Conservation (phyloP, 2,888 invertebrate species). For the Caenorhabditis zanzibari region DNA sequence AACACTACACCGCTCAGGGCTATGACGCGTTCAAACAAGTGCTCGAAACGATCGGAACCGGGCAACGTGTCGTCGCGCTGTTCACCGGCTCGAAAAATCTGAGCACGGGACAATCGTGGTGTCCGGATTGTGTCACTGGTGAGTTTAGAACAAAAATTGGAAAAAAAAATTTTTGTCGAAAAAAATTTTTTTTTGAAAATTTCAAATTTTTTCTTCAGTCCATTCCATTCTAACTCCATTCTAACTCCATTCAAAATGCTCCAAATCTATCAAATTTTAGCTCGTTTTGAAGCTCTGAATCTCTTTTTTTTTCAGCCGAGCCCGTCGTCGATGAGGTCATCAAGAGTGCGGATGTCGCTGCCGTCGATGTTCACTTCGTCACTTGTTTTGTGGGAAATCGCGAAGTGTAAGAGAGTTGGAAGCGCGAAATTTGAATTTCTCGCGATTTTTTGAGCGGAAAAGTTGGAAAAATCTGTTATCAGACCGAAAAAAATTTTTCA, state of each 20-base stretch:
- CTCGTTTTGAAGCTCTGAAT: too few relatives aligned
- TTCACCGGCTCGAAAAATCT: slow-evolving; percentile 73
- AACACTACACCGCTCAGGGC: slow-evolving; percentile 62
- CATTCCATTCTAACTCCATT: too few relatives aligned
- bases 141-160: too few relatives aligned
- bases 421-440: slow-evolving; percentile 16
- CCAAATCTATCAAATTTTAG: too few relatives aligned
- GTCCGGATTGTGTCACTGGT: slow-evolving; percentile 77
- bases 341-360: slow-evolving; percentile 34
- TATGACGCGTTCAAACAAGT: slow-evolving; percentile 65
- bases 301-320: slow-evolving; percentile 74
- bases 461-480: too few relatives aligned
- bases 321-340: slow-evolving; percentile 71
- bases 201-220: too few relatives aligned
- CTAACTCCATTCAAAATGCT: too few relatives aligned
- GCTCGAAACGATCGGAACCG: slow-evolving; percentile 49
- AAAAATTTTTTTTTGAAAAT: too few relatives aligned
- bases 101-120: slow-evolving; percentile 75
- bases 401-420: slow-evolving; percentile 52
- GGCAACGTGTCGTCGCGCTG: slow-evolving; percentile 66
- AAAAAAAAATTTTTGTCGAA: too few relatives aligned
- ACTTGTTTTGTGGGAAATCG: slow-evolving; percentile 72
- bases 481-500: too few relatives aligned
- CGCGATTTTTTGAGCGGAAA: too few relatives aligned
- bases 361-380: slow-evolving; percentile 63